A percentile compares a stretch with the other conserved stretches of the same genome.
These are phyloP conservation scores for Meganola albula DNA, from an alignment of 2,888 invertebrate species.

Conservation along the genomic window DNA sequence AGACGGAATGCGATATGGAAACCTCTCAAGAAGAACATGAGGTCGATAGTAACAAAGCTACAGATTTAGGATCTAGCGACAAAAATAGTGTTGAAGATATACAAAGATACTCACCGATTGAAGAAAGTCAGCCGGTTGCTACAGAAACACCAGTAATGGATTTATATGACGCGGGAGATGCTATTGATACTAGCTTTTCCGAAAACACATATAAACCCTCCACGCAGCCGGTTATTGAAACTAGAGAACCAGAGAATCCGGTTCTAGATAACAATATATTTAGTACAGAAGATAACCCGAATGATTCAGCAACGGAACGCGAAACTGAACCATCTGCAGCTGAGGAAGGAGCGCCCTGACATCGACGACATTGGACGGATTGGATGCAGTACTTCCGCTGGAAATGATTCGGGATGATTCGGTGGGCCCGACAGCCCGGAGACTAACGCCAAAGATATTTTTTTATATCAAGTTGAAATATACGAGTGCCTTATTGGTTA, in stretches of 20 bases:
- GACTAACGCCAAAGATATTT: slow-evolving; percentile 69
- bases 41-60: background rate
- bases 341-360: slow-evolving; percentile 52
- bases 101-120: background rate
- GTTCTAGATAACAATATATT: slow-evolving; percentile 43
- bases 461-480: slow-evolving; percentile 67
- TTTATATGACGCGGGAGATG: slow-evolving; percentile 50
- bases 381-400: slow-evolving; percentile 64
- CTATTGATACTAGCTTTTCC: slow-evolving; percentile 55
- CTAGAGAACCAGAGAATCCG: slow-evolving; percentile 5
- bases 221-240: slow-evolving; percentile 21
- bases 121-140: slow-evolving; percentile 2
- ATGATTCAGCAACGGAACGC: slow-evolving; percentile 10
- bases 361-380: slow-evolving; percentile 44
- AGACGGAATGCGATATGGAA: background rate
- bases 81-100: background rate
- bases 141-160: slow-evolving; percentile 15
- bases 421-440: slow-evolving; percentile 21
- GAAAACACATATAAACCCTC: too few relatives aligned
- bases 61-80: too few relatives aligned
- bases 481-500: slow-evolving; percentile 77
- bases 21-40: background rate
- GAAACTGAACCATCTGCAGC: slow-evolving; percentile 11
- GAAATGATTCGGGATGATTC: slow-evolving; percentile 72
- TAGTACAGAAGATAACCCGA: slow-evolving; percentile 15